phyloP scores from a whole-genome alignment of 2,113 vertebrate species.

The Atlantisia rogersi region DNA sequence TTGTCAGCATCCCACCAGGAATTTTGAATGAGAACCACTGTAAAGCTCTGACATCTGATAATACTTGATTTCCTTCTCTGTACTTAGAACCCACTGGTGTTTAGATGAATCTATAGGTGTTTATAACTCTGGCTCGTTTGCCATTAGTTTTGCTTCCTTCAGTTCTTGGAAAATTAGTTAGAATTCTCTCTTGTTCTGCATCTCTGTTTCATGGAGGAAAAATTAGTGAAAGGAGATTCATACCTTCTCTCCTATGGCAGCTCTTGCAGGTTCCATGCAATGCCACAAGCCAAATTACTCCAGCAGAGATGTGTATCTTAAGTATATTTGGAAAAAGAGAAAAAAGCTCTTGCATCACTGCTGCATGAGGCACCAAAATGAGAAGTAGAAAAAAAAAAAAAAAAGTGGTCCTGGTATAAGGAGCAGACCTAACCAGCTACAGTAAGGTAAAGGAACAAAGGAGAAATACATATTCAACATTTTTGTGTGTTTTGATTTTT shows the following conservation, averaged over 20 bases:
- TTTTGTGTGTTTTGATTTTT: background rate
- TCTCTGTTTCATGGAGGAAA: background rate
- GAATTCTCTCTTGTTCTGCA: background rate
- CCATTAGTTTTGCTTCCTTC: background rate
- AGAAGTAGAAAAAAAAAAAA: background rate
- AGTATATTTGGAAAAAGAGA: conserved; percentile 19
- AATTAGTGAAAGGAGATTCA: conserved; percentile 36
- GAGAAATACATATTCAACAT: background rate
- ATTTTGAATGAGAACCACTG: background rate
- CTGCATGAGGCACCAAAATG: background rate
- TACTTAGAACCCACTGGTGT: background rate
- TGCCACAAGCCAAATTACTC: conserved; percentile 7
- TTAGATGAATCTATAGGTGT: background rate
- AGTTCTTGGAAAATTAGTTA: background rate
- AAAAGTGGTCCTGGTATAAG: background rate
- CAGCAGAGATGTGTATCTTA: conserved; percentile 26
- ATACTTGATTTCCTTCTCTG: background rate
- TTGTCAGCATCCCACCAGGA: background rate
- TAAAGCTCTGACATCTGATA: background rate
- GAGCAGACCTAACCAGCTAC: background rate
- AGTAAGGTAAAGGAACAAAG: background rate
- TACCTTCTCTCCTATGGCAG: background rate
- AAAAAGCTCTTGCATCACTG: background rate
- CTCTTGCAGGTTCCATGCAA: background rate
- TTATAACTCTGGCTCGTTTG: background rate